Evolutionary conservation across 2,888 invertebrate species (phyloP).

Genomic region (Acanthopleura granulata): DNA sequence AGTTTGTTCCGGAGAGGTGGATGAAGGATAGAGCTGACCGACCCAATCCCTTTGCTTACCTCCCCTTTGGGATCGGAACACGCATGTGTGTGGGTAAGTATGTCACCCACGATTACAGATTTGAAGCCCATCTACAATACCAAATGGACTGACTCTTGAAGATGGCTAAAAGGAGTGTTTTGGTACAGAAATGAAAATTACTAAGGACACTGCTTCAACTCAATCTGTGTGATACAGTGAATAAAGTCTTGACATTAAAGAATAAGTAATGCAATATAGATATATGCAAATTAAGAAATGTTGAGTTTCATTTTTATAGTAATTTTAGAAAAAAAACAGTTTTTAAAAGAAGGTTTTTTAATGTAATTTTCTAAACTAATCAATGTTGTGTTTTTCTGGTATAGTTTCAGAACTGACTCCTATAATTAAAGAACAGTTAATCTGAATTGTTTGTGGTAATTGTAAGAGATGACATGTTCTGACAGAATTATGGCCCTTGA

Average conservation of each 20-base stretch:
- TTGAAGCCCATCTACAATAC: not conserved
- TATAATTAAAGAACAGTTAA: too few species aligned
- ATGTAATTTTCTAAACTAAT: not conserved
- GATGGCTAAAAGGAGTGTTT: not conserved
- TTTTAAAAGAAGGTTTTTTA: too few species aligned
- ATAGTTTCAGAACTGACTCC: not conserved
- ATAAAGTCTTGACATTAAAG: too few species aligned
- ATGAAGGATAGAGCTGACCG: slow-evolving; percentile 12
- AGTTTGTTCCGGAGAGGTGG: slow-evolving; percentile 20
- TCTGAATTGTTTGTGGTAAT: not conserved
- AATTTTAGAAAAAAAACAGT: too few species aligned
- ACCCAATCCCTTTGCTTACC: slow-evolving; percentile 17
- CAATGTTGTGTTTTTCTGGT: not conserved
- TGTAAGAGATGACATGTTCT: not conserved
- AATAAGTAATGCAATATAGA: too few species aligned
- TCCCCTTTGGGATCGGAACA: slow-evolving; percentile 23
- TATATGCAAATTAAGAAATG: too few species aligned
- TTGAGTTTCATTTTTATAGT: too few species aligned
- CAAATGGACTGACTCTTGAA: not conserved
- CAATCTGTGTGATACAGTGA: too few species aligned
- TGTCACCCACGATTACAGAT: not conserved
- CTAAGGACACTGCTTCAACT: too few species aligned
- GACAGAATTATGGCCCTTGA: not conserved
- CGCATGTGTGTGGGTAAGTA: slow-evolving; percentile 21
- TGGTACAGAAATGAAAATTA: not conserved